Conservation (phyloP, 2,797 vertebrate species). For the Bufotes viridis region DNA sequence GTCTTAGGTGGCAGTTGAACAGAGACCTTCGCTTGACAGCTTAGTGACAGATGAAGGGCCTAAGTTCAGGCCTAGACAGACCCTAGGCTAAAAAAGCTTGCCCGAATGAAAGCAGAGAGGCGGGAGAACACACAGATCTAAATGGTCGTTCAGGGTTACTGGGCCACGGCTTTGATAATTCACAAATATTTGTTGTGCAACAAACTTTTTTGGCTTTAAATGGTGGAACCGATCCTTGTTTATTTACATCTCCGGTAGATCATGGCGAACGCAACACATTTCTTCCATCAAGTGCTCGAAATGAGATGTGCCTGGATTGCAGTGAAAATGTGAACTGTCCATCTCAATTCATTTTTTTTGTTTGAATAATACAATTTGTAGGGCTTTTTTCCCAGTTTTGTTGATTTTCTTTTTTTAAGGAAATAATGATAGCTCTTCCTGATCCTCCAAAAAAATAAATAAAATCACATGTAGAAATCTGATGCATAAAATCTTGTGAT, state of each 20-base stretch:
- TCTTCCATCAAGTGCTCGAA: not conserved
- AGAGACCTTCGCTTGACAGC: slow-evolving; percentile 60
- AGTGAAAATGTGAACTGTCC: not conserved
- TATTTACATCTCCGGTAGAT: slow-evolving; percentile 14
- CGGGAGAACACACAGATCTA: not conserved
- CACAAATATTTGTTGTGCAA: slow-evolving; percentile 39
- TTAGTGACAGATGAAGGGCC: slow-evolving; percentile 62
- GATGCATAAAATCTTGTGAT: no score
- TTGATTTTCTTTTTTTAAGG: no score
- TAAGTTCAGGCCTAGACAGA: slow-evolving; percentile 37
- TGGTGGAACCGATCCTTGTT: not conserved
- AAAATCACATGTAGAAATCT: no score
- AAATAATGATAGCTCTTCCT: no score
- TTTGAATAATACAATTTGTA: not conserved
- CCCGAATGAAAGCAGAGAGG: slow-evolving; percentile 4
- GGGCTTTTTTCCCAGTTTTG: not conserved
- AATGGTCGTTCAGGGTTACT: slow-evolving; percentile 57
- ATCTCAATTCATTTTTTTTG: no score
- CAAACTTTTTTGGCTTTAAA: slow-evolving; percentile 3
- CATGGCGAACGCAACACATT: not conserved
- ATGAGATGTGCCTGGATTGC: not conserved
- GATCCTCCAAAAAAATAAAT: no score
- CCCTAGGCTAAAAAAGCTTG: slow-evolving; percentile 41
- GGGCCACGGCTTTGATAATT: slow-evolving; percentile 28
- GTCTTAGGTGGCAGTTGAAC: slow-evolving; percentile 49